Base-by-base conservation (phyloP, 1,140 invertebrate genomes). In the Zaprionus capensis region DNA sequence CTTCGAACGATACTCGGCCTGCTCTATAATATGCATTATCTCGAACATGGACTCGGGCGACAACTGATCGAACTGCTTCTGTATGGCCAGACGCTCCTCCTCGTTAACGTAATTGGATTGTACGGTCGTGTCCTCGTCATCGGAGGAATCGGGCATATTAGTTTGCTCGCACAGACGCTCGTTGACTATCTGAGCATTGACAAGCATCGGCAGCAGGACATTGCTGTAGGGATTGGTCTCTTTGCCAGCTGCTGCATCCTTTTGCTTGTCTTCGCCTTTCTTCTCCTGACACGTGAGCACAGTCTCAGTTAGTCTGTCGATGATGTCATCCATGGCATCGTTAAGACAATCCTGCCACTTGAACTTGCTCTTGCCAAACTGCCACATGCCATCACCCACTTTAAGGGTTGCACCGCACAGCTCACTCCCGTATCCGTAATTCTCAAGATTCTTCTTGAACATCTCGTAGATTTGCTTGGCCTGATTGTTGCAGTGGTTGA, bases 1-100 rank as follows among this genome's bases (percentile, higher is more conserved):
- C 2, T 3, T 4, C 15, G 44, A 53, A 1, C 24, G 6, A 14
- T 22, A 28, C 15, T 70, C 68, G 34, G 22, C 5, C 17, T 62
- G 68, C 46, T 70, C 68, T 12, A 63, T 55, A 0, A 70, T 17
- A 9, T 70, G 68, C 58, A 70, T 70, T 15, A 70, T 31, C 9
- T 53, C 68, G 11, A 7, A 28, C 58, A 28, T 70, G n/a, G 68
- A 24, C 4, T 41, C 58, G 4, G 58, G 22, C 0, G 24, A 12
- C 31, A 70, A 17, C 5, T 22, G 11, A 9, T 36, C n/a, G 14
- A 63, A 70, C 12, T 63, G 46, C 9, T 41, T 12, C 17, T 61
- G 68, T 28, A 70, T 53, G 17, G n/a, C 17, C 11, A 17, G 7
- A 55, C 68, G 57, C 7, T 63, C 58, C 7, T 55, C 15, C 6